Evolutionary conservation across 2,113 vertebrate genomes (phyloP).

Genomic region (Melanerpes formicivorus): DNA sequence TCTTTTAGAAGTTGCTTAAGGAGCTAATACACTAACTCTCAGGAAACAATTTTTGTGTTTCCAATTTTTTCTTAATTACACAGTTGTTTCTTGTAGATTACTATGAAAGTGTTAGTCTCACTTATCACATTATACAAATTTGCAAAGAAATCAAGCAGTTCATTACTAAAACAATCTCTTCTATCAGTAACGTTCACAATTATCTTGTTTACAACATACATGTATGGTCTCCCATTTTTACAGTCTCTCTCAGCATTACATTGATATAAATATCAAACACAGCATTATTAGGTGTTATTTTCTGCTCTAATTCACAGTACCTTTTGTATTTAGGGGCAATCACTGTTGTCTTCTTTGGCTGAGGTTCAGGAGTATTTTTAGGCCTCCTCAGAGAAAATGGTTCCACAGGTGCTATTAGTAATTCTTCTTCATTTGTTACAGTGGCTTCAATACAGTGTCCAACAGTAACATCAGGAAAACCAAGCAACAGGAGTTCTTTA

Average conservation of each 20-base stretch:
- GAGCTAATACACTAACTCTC: neutral
- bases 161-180: neutral
- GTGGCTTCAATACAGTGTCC: constrained; percentile 84
- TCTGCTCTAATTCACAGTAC: constrained; percentile 23
- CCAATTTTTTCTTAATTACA: neutral
- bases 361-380: neutral
- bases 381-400: constrained; percentile 64
- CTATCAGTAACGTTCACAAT: neutral
- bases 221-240: neutral
- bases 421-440: constrained; percentile 80
- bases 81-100: neutral
- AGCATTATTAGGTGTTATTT: neutral
- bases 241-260: neutral
- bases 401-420: constrained; percentile 72
- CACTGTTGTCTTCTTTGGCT: constrained; percentile 46
- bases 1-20: neutral
- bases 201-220: neutral
- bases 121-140: neutral
- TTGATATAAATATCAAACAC: accelerated
- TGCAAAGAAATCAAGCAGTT: neutral
- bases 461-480: constrained; percentile 86
- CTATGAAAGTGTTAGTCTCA: neutral
- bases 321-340: constrained; percentile 65
- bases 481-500: constrained; percentile 88
- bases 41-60: neutral